Conservation (phyloP, 2,113 vertebrate species). For the Lontra canadensis region DNA sequence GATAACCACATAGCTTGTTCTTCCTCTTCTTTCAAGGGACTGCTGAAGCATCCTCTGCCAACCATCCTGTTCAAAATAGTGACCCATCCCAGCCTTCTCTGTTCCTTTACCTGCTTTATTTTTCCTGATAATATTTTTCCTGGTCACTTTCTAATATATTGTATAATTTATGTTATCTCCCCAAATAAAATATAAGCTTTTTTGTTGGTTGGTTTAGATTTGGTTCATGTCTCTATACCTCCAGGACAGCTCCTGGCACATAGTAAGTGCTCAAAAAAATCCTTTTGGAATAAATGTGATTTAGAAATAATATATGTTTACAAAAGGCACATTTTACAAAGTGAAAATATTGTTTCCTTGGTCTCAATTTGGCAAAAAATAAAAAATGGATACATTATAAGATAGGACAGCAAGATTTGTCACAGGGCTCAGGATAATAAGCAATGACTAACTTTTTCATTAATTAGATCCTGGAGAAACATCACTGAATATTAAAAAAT, state of each 20-base stretch:
- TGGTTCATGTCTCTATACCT: background rate
- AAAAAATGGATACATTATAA: background rate
- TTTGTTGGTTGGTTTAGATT: background rate
- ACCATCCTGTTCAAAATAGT: background rate
- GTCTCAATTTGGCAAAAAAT: background rate
- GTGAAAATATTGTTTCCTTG: background rate
- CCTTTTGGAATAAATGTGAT: slow-evolving; percentile 17
- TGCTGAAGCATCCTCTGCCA: background rate
- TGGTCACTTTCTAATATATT: background rate
- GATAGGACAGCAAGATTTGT: background rate
- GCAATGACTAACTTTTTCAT: background rate
- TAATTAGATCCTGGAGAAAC: background rate
- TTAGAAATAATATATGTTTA: background rate
- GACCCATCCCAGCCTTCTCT: background rate
- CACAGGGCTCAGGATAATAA: background rate
- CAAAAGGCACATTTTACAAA: slow-evolving; percentile 5
- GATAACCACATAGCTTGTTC: background rate
- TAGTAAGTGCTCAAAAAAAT: background rate
- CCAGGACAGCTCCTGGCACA: background rate
- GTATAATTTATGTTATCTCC: background rate
- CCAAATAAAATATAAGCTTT: background rate
- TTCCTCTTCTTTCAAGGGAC: background rate
- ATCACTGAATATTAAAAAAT: background rate
- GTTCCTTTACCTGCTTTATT: background rate
- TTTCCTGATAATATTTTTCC: background rate